phyloP scores from a whole-genome alignment of 2,797 vertebrate species.

The Apogon hyalosoma region DNA sequence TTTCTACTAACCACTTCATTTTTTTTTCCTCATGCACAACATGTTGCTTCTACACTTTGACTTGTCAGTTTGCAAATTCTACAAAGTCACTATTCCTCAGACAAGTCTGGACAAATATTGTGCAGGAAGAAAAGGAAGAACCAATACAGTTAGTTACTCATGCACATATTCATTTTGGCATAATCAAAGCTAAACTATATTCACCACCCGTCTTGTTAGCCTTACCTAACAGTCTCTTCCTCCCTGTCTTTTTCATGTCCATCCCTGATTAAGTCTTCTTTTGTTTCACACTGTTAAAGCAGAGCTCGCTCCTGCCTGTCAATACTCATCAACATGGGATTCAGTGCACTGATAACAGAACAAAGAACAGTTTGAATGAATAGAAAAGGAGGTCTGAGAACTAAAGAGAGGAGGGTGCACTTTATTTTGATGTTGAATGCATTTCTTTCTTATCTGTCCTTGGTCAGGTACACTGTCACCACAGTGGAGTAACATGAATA shows the following conservation, averaged over 20 bases:
- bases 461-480: conserved; percentile 63
- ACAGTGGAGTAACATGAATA: conserved; percentile 52
- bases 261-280: conserved; percentile 39
- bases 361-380: conserved; percentile 56
- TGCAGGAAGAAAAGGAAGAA: conserved; percentile 34
- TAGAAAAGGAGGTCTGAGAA: conserved; percentile 27
- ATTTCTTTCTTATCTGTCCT: conserved; percentile 68
- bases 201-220: conserved; percentile 22
- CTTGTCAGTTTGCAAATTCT: conserved; percentile 47
- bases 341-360: conserved; percentile 56
- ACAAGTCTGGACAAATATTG: conserved; percentile 65
- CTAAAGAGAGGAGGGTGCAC: conserved; percentile 10
- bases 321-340: conserved; percentile 66
- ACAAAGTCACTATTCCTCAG: conserved; percentile 52
- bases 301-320: conserved; percentile 55
- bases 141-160: conserved; percentile 18
- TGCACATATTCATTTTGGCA: conserved; percentile 25
- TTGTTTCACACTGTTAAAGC: conserved; percentile 34
- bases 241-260: conserved; percentile 6
- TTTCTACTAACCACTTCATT: conserved; percentile 22
- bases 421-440: conserved; percentile 59
- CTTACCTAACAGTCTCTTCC: background rate
- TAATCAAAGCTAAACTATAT: conserved; percentile 30
- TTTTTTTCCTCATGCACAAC: conserved; percentile 14
- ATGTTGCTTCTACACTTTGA: conserved; percentile 37